A percentile compares a stretch with the other conserved stretches of the same genome.
These are phyloP conservation scores for Nerophis lumbriciformis DNA, from an alignment of 2,113 vertebrate genomes.

Conservation along the genomic window DNA sequence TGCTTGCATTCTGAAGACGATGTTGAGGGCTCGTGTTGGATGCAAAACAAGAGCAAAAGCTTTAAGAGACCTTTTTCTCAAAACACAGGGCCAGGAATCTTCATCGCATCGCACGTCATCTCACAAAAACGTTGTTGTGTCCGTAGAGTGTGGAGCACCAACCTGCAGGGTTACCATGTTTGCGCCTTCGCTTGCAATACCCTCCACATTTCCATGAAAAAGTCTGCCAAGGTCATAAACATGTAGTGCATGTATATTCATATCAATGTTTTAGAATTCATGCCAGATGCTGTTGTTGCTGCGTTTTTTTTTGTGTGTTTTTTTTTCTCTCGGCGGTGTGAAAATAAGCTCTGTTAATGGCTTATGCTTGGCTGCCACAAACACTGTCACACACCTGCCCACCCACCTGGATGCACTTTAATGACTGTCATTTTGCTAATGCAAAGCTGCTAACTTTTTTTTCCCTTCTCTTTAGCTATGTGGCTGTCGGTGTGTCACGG, in stretches of 20 bases:
- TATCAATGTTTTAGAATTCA: constrained; percentile 5
- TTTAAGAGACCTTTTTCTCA: constrained; percentile 19
- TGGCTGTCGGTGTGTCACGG: constrained; percentile 2
- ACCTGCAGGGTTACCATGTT: constrained; percentile 4
- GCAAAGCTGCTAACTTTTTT: constrained; percentile 15
- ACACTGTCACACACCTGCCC: constrained; percentile 8
- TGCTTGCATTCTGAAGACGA: constrained; percentile 32
- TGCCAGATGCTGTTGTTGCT: constrained; percentile 13
- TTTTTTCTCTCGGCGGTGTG: constrained; percentile 1
- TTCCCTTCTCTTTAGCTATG: constrained; percentile 8
- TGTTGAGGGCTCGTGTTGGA: constrained; percentile 28
- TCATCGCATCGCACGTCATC: constrained; percentile 38
- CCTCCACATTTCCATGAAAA: constrained; percentile 17
- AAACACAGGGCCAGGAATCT: constrained; percentile 21
- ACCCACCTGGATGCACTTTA: constrained; percentile 7
- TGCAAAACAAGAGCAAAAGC: constrained; percentile 27
- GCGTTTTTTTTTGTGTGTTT: not conserved
- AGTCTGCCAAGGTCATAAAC: constrained; percentile 22
- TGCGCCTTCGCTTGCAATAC: constrained; percentile 29
- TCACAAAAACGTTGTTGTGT: constrained; percentile 13
- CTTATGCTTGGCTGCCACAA: constrained; percentile 15
- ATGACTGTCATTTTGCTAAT: constrained; percentile 21
- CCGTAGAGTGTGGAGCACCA: constrained; percentile 16
- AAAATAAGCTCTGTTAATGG: constrained; percentile 3
- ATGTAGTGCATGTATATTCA: constrained; percentile 28